phyloP scores from a whole-genome alignment of 2,888 invertebrate genomes.

The Sphaeridia pumilis region DNA sequence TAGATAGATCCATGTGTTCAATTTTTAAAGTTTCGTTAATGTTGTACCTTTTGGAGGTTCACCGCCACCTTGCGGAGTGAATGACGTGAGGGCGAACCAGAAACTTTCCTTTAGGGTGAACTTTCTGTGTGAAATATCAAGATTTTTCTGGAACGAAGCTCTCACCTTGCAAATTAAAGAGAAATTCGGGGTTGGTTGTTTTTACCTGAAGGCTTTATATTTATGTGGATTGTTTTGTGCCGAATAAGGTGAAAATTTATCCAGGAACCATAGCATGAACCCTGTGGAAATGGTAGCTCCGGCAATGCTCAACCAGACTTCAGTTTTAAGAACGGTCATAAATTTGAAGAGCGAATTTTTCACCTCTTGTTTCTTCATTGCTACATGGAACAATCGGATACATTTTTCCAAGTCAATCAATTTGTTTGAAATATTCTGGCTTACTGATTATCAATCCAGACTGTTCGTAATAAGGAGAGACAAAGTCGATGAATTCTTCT shows the following conservation, averaged over 20 bases:
- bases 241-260: constrained; percentile 80
- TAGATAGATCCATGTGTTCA: not conserved
- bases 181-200: not conserved
- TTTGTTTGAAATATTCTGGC: constrained; percentile 16
- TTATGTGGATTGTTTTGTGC: constrained; percentile 56
- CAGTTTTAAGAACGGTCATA: constrained; percentile 76
- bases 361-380: constrained; percentile 67
- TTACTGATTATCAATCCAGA: constrained; percentile 79
- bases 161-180: not conserved
- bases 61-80: constrained; percentile 84
- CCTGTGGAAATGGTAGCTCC: constrained; percentile 70
- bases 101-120: constrained; percentile 84
- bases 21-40: constrained; percentile 8
- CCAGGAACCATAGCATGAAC: constrained; percentile 76
- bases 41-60: constrained; percentile 71
- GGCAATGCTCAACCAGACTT: constrained; percentile 52
- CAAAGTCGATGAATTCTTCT: constrained; percentile 70
- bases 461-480: constrained; percentile 82
- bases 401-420: constrained; percentile 1
- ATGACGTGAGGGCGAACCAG: constrained; percentile 86
- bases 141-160: not conserved
- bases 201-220: constrained; percentile 33
- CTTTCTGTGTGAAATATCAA: constrained; percentile 46
- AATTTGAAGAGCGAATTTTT: constrained; percentile 81
- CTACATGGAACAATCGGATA: constrained; percentile 47